Percentiles rank a stretch among this genome's conserved stretches.
Conservation (phyloP, 1,140 invertebrate species). For the Chrysomallon squamiferum region DNA sequence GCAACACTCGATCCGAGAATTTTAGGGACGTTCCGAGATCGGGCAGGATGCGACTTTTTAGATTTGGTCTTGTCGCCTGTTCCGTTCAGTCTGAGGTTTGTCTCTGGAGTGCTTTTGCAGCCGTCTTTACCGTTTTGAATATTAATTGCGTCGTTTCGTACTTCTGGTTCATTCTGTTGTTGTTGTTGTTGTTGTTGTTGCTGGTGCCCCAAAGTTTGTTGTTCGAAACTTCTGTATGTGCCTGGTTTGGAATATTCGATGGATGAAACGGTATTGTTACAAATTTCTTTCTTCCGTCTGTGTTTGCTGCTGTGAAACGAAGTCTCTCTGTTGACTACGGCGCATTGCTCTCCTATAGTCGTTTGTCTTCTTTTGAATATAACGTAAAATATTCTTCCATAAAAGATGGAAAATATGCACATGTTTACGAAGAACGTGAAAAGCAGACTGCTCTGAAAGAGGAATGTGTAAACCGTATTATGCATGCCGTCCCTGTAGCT, state of each 20-base stretch:
- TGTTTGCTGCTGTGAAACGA: background rate
- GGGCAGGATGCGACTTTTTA: background rate
- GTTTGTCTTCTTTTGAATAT: conserved; percentile 14
- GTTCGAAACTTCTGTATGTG: background rate
- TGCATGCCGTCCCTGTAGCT: conserved; percentile 9
- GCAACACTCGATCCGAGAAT: background rate
- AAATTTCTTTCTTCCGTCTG: background rate
- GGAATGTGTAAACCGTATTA: conserved; percentile 11
- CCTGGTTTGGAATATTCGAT: background rate
- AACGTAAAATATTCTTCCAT: conserved; percentile 11
- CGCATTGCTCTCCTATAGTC: conserved; percentile 11
- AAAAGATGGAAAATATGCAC: conserved; percentile 14
- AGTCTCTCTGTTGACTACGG: background rate
- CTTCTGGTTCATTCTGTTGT: too few relatives aligned
- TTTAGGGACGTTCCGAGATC: too few relatives aligned
- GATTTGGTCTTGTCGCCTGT: background rate
- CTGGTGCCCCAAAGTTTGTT: too few relatives aligned
- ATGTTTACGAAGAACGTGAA: conserved; percentile 14
- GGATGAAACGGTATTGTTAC: background rate
- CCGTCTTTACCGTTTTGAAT: too few relatives aligned
- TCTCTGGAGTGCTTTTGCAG: too few relatives aligned
- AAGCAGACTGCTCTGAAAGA: conserved; percentile 16
- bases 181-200: too few relatives aligned
- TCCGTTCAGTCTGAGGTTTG: background rate
- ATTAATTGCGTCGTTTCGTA: too few relatives aligned